These are phyloP conservation scores for human DNA, from an alignment of 2,113 vertebrate genomes.

Conservation along the genomic window DNA sequence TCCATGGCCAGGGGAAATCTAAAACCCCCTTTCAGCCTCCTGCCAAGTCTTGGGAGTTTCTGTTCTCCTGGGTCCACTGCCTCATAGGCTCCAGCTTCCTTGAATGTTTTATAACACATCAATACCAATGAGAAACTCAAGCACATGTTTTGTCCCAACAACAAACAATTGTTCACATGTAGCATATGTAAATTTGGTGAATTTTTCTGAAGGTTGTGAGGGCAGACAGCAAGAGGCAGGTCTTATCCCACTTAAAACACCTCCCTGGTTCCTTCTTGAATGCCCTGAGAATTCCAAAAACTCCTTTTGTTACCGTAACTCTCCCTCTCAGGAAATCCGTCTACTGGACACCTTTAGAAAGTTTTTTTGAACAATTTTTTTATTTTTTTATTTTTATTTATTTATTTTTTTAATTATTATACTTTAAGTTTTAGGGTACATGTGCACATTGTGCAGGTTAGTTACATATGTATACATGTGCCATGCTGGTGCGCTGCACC, in stretches of 20 bases:
- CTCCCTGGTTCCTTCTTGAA: neutral
- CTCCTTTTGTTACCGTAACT: neutral
- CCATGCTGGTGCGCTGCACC: too few relatives aligned
- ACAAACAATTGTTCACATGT: neutral
- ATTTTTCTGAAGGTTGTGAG: neutral
- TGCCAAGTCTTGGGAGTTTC: neutral
- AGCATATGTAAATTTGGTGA: neutral
- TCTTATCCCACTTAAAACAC: neutral
- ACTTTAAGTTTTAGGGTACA: too few relatives aligned
- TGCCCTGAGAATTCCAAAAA: neutral
- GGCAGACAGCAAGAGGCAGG: neutral
- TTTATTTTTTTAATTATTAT: too few relatives aligned
- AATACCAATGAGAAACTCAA: neutral
- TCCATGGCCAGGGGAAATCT: neutral
- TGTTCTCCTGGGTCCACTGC: neutral
- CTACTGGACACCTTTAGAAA: neutral
- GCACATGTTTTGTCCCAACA: neutral
- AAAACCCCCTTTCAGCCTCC: neutral
- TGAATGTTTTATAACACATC: neutral
- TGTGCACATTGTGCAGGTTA: too few relatives aligned
- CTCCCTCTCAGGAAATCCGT: neutral
- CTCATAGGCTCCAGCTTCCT: neutral
- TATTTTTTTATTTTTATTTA: too few relatives aligned
- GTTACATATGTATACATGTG: too few relatives aligned
- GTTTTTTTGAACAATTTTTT: neutral